A percentile compares a stretch with the other conserved stretches of the same genome.
phyloP scores from a whole-genome alignment of 2,888 invertebrate genomes.

The Meganola albula region DNA sequence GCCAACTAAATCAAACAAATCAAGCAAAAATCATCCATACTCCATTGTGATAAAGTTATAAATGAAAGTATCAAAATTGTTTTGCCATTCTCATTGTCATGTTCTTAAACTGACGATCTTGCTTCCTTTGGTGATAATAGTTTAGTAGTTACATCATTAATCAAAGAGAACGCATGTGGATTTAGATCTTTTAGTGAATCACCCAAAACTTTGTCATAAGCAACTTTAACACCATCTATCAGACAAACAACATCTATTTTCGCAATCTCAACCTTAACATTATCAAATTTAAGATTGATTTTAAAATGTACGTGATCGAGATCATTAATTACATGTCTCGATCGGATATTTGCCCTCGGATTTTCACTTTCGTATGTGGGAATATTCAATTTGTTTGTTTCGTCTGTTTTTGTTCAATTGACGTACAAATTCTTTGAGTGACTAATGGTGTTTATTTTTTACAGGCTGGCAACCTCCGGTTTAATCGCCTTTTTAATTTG shows the following conservation, averaged over 20 bases:
- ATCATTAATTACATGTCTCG: conserved; percentile 61
- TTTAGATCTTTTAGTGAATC: conserved; percentile 58
- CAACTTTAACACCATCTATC: conserved; percentile 50
- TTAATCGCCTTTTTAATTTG: conserved; percentile 18
- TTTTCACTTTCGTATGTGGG: conserved; percentile 75
- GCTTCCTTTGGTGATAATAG: conserved; percentile 62
- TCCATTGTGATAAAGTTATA: conserved; percentile 16
- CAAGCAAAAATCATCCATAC: conserved; percentile 32
- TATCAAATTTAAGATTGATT: conserved; percentile 27
- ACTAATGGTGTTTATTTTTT: conserved; percentile 61
- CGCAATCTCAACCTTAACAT: conserved; percentile 29
- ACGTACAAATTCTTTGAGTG: conserved; percentile 62
- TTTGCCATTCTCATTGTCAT: conserved; percentile 43
- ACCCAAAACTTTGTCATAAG: conserved; percentile 64
- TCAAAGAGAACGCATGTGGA: conserved; percentile 63
- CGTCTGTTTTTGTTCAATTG: conserved; percentile 75
- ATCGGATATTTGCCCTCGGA: conserved; percentile 69
- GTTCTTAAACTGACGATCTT: conserved; percentile 51
- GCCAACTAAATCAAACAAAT: background rate
- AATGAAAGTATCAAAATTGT: conserved; percentile 7
- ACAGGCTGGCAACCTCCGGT: conserved; percentile 37
- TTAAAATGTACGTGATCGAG: conserved; percentile 23
- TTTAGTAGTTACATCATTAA: conserved; percentile 67
- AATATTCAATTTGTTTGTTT: conserved; percentile 73
- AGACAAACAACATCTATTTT: conserved; percentile 43